Percentiles rank a stretch among this genome's conserved stretches.
These are phyloP conservation scores for Hermaeophaga mercurialis DNA, from an alignment of 2,888 invertebrate species.

Conservation along the genomic window DNA sequence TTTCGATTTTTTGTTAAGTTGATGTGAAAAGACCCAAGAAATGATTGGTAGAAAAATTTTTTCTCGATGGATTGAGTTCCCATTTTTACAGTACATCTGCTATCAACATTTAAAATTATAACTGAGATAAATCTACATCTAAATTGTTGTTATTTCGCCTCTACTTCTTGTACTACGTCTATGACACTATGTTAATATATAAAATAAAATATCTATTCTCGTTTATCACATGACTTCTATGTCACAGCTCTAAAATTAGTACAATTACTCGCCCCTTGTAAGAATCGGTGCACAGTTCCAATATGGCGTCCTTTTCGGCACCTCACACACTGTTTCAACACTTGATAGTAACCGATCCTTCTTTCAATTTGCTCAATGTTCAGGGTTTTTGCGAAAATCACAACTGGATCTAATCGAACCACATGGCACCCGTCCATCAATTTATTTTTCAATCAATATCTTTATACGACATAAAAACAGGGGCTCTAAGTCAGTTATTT, in stretches of 20 bases:
- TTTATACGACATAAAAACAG: no score
- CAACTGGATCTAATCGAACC: constrained; percentile 44
- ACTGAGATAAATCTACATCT: constrained; percentile 20
- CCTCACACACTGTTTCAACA: constrained; percentile 50
- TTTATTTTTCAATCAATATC: no score
- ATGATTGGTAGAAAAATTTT: no score
- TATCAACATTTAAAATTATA: constrained; percentile 24
- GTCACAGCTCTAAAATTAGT: constrained; percentile 51
- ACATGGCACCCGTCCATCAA: no score
- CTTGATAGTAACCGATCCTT: constrained; percentile 36
- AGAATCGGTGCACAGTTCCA: constrained; percentile 52
- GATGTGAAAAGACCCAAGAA: no score
- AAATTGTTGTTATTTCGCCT: constrained; percentile 32
- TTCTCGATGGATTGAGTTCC: no score
- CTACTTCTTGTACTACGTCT: constrained; percentile 37
- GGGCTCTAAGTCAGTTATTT: no score
- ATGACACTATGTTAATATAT: constrained; percentile 44
- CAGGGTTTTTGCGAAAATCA: constrained; percentile 35
- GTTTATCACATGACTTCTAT: constrained; percentile 53
- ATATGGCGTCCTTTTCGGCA: constrained; percentile 52
- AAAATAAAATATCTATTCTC: constrained; percentile 38
- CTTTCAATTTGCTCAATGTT: constrained; percentile 24
- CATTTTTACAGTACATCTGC: constrained; percentile 10
- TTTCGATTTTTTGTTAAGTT: no score
- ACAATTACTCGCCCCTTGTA: constrained; percentile 58